phyloP scores from a whole-genome alignment of 1,140 invertebrate species.

The Conus ventricosus region DNA sequence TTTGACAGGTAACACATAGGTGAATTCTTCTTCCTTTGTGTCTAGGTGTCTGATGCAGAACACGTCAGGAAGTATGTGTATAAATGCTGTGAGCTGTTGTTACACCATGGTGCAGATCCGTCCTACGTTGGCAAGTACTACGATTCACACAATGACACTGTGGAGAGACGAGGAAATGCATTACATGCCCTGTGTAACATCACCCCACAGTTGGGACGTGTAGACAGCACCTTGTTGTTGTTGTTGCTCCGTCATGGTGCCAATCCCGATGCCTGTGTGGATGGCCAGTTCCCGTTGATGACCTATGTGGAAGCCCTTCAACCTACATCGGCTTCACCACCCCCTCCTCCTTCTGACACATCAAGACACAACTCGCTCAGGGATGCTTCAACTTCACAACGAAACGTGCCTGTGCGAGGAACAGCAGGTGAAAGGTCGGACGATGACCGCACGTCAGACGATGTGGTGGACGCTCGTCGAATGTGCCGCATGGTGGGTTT shows the following conservation, averaged over 20 bases:
- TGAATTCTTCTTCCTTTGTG: too few relatives aligned
- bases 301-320: background rate
- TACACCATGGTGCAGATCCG: conserved; percentile 55
- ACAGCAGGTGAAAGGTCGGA: background rate
- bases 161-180: conserved; percentile 44
- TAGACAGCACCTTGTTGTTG: conserved; percentile 45
- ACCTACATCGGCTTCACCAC: background rate
- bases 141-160: background rate
- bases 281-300: conserved; percentile 5
- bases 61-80: conserved; percentile 48
- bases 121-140: conserved; percentile 48
- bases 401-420: background rate
- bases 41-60: conserved; percentile 36
- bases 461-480: background rate
- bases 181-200: conserved; percentile 52
- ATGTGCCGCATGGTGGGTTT: conserved; percentile 30
- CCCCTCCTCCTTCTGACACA: background rate
- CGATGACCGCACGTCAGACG: background rate
- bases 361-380: background rate
- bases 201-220: conserved; percentile 33
- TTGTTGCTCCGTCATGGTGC: conserved; percentile 60
- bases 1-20: too few relatives aligned
- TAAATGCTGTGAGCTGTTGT: conserved; percentile 57
- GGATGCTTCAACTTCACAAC: background rate
- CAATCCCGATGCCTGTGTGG: conserved; percentile 46